These are phyloP conservation scores for Gracilinanus agilis DNA, from an alignment of 2,113 vertebrate genomes.

Conservation along the genomic window DNA sequence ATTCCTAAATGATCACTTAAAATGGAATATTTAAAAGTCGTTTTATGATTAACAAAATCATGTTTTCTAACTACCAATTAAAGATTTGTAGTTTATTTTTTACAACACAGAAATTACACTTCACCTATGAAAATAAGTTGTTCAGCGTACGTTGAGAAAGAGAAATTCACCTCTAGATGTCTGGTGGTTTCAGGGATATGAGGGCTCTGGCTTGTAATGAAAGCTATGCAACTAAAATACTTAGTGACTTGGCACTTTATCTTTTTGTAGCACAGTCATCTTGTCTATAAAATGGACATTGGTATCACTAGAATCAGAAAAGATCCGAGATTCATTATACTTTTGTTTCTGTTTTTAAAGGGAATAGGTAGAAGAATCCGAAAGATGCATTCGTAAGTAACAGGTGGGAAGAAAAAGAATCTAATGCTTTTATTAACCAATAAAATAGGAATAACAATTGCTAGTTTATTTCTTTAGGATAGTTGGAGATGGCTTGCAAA, in stretches of 20 bases:
- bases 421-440: neutral
- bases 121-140: slow-evolving; percentile 8
- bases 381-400: slow-evolving; percentile 1
- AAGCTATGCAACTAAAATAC: neutral
- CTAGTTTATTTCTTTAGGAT: slow-evolving; percentile 26
- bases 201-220: slow-evolving; percentile 34
- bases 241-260: slow-evolving; percentile 11
- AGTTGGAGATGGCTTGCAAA: slow-evolving; percentile 19
- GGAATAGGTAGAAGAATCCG: slow-evolving; percentile 11
- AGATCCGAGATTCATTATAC: neutral
- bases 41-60: slow-evolving; percentile 56
- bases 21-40: slow-evolving; percentile 74
- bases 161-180: slow-evolving; percentile 27
- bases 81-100: slow-evolving; percentile 69
- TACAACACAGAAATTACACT: slow-evolving; percentile 61
- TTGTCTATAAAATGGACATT: slow-evolving; percentile 45
- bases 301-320: slow-evolving; percentile 24
- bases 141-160: slow-evolving; percentile 47
- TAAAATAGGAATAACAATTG: slow-evolving; percentile 42
- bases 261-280: slow-evolving; percentile 14
- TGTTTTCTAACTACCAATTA: slow-evolving; percentile 72
- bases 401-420: slow-evolving; percentile 33
- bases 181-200: slow-evolving; percentile 11
- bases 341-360: slow-evolving; percentile 7
- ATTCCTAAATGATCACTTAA: slow-evolving; percentile 74